A percentile compares a stretch with the other conserved stretches of the same genome.
Evolutionary conservation across 2,797 vertebrate genomes (phyloP).

Genomic region (Oophaga sylvatica): DNA sequence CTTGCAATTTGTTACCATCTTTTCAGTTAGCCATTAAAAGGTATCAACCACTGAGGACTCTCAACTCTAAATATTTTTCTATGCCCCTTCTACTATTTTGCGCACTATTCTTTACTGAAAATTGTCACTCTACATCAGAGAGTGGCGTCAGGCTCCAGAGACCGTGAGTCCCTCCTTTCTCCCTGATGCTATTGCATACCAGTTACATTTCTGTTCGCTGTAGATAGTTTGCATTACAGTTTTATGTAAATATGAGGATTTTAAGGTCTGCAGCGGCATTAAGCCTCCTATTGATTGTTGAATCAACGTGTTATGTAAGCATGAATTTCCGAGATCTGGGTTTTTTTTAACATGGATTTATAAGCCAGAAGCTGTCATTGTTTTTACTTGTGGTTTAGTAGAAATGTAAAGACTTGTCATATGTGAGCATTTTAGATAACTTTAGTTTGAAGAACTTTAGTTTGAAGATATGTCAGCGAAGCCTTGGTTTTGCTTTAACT

Average conservation of each 20-base stretch:
- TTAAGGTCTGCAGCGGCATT: constrained; percentile 6
- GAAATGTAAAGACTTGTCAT: constrained; percentile 13
- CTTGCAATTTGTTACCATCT: too few relatives aligned
- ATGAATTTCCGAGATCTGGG: constrained; percentile 20
- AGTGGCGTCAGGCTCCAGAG: neutral
- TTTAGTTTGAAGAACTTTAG: neutral
- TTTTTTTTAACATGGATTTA: constrained; percentile 15
- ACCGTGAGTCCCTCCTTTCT: neutral
- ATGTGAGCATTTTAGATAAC: constrained; percentile 12
- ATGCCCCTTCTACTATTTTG: neutral
- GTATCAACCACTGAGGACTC: too few relatives aligned
- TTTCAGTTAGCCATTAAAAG: too few relatives aligned
- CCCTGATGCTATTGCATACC: neutral
- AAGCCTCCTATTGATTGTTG: constrained; percentile 12
- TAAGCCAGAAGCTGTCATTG: constrained; percentile 38
- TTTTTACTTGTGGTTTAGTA: constrained; percentile 16
- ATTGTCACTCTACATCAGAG: neutral
- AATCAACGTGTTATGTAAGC: constrained; percentile 49
- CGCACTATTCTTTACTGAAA: neutral
- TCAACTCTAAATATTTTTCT: too few relatives aligned
- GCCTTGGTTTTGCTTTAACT: neutral
- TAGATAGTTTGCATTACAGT: constrained; percentile 13
- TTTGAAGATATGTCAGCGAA: neutral
- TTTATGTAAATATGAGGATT: constrained; percentile 8
- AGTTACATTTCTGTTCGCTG: constrained; percentile 11